Percentiles rank a stretch among this genome's conserved stretches.
Evolutionary conservation across 1,140 invertebrate species (phyloP).

Genomic region (Brachystomella parvula): DNA sequence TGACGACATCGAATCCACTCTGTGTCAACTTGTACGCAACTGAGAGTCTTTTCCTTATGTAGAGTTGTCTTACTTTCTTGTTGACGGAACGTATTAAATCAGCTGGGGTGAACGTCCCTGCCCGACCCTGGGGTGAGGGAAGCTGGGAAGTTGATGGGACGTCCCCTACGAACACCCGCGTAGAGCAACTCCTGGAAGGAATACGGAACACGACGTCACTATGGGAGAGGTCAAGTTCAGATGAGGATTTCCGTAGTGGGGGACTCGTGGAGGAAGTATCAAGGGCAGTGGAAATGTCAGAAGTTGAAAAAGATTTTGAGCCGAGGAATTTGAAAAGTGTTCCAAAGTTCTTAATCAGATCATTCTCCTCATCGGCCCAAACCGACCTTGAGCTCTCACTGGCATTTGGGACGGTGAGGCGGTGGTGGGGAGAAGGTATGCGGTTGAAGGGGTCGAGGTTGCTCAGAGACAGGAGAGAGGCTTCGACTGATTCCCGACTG

Average conservation of each 20-base stretch:
- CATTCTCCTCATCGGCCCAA: constrained; percentile 58
- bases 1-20: constrained; percentile 64
- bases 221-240: constrained; percentile 42
- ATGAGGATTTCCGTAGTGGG: constrained; percentile 60
- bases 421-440: constrained; percentile 60
- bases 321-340: constrained; percentile 67
- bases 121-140: constrained; percentile 60
- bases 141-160: constrained; percentile 60
- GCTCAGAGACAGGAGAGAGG: constrained; percentile 69
- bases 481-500: constrained; percentile 70
- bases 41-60: constrained; percentile 62
- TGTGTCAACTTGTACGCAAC: constrained; percentile 73
- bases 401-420: constrained; percentile 42
- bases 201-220: constrained; percentile 51
- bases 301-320: constrained; percentile 70
- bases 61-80: constrained; percentile 68
- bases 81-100: constrained; percentile 70
- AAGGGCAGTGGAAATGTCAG: constrained; percentile 53
- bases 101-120: constrained; percentile 55
- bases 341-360: constrained; percentile 67
- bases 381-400: constrained; percentile 22
- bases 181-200: constrained; percentile 70
- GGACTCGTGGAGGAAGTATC: constrained; percentile 32
- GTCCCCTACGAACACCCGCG: constrained; percentile 74
- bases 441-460: constrained; percentile 62